Evolutionary conservation across 1,140 invertebrate species (phyloP), one percentile per base, ranked within the genome.

Genomic region (Zaprionus inermis): DNA sequence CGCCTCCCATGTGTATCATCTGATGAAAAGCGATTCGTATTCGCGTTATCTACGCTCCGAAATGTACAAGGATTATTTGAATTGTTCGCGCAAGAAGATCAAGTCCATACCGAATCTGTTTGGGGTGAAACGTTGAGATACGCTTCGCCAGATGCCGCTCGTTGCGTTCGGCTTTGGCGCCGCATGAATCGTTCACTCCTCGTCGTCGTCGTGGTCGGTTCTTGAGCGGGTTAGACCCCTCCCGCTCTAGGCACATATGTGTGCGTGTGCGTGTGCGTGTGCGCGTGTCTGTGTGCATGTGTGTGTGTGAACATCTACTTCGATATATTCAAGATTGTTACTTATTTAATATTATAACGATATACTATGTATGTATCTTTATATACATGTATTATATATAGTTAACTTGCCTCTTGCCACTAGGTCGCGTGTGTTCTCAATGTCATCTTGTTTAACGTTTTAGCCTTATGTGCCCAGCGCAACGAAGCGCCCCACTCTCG

Each of bases 11-110:
- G 98, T 99, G 30, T 99, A 99, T 93, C 98, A 99, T 92, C 94
- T 99, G 67, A 99, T 99, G 99, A 99, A 99, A 92, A 98, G 97
- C 83, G 99, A 99, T 93, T 98, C 97, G 83, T 99, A 99, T 92
- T 98, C 98, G 44, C 94, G 99, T 74, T 99, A 99, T 92, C 94
- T 99, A 61, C 95, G 99, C 56, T 99, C 99, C 2, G 99, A 99
- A 88, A 98, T 99, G 97, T 99, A 99, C 93, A 99, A 99, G 95
- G 98, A 99, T 81, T 98, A 97, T 93, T 94, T 99, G 56, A 98
- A 97, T 93, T 97, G 97, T 78, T 97, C 97, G 52, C 98, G 98
- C 92, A 99, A 99, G 94, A 98, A 98, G 96, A 97, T 98, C 93
- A 93, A 92, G 90, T 85, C 91, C 16, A 92, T 92, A 79, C 92